Percentiles rank a stretch among this genome's conserved stretches.
Conservation (phyloP, 2,888 invertebrate genomes). For the Phaonia tiefii region DNA sequence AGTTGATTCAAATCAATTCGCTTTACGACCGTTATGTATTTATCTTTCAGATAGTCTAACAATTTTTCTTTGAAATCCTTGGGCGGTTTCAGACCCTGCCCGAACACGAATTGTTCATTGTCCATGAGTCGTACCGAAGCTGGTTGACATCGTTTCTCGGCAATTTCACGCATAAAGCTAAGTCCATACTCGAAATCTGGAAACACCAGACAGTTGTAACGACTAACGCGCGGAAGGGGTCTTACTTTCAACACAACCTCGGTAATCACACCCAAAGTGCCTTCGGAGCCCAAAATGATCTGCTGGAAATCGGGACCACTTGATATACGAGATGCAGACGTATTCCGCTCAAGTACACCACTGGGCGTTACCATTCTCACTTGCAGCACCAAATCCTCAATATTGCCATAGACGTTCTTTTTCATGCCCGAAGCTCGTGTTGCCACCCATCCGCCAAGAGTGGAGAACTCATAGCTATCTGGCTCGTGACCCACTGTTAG, state of each 20-base stretch:
- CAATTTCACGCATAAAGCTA: conserved; percentile 92
- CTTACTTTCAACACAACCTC: conserved; percentile 94
- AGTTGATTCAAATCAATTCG: conserved; percentile 90
- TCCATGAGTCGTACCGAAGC: conserved; percentile 98
- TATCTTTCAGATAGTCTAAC: conserved; percentile 90
- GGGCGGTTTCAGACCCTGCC: conserved; percentile 87
- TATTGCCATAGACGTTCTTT: conserved; percentile 98
- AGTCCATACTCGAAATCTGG: conserved; percentile 95
- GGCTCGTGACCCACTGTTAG: conserved; percentile 98
- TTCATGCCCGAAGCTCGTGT: conserved; percentile 99
- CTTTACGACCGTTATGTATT: conserved; percentile 93
- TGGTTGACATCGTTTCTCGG: conserved; percentile 91
- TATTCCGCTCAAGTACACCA: conserved; percentile 91
- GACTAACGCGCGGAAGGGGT: conserved; percentile 90
- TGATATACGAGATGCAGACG: conserved; percentile 93
- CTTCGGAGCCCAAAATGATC: conserved; percentile 94
- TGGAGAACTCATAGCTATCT: conserved; percentile 98
- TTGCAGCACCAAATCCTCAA: conserved; percentile 96
- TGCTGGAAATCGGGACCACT: conserved; percentile 98
- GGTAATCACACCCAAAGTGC: conserved; percentile 96
- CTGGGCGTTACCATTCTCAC: conserved; percentile 93
- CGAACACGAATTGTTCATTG: conserved; percentile 98
- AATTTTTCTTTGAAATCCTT: conserved; percentile 83
- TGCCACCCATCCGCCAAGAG: conserved; percentile 98
- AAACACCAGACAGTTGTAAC: conserved; percentile 97